Percentiles rank a stretch among this genome's conserved stretches.
Conservation (phyloP, 2,113 vertebrate species). For the Oncorhynchus mykiss region DNA sequence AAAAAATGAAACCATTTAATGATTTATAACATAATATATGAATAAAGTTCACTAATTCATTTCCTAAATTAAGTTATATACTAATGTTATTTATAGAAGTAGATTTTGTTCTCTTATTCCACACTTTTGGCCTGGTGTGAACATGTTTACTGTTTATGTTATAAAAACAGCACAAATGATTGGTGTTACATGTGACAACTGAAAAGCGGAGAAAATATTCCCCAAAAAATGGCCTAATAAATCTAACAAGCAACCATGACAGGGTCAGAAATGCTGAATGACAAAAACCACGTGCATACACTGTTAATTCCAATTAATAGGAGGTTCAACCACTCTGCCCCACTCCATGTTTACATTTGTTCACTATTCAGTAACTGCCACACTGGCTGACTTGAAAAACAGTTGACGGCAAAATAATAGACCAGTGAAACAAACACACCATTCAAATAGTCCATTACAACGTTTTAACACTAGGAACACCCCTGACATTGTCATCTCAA, state of each 20-base stretch:
- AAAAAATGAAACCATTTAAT: constrained; percentile 38
- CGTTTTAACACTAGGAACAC: too few species aligned
- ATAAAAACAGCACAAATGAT: background rate
- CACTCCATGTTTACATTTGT: background rate
- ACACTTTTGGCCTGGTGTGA: constrained; percentile 23
- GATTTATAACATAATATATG: constrained; percentile 33
- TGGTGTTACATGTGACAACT: background rate
- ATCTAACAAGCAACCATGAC: background rate
- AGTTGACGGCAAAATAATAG: background rate
- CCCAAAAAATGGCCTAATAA: background rate
- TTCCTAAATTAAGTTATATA: constrained; percentile 44
- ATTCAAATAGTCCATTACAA: too few species aligned
- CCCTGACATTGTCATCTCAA: too few species aligned
- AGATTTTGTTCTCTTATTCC: constrained; percentile 16
- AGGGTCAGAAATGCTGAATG: background rate
- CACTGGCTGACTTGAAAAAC: background rate
- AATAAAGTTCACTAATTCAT: constrained; percentile 44
- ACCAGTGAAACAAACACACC: background rate
- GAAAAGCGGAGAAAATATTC: background rate
- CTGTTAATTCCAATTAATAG: background rate
- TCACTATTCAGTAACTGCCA: background rate
- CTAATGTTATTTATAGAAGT: background rate
- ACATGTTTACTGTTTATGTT: background rate
- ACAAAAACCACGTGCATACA: background rate
- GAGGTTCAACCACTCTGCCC: background rate